These are phyloP conservation scores for Amia ocellicauda DNA, from an alignment of 2,113 vertebrate genomes.

Conservation along the genomic window DNA sequence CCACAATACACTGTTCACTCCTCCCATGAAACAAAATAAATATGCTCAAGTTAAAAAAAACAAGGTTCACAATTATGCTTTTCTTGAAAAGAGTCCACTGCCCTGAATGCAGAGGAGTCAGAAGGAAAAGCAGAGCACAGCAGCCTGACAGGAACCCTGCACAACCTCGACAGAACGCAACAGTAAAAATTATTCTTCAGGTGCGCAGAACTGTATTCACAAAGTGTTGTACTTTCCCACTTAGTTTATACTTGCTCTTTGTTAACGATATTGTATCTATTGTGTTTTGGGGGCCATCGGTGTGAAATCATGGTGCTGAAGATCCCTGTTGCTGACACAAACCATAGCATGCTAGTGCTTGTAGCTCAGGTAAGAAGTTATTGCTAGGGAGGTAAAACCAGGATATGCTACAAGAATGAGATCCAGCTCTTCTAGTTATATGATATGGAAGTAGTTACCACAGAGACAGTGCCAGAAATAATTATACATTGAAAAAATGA, in stretches of 20 bases:
- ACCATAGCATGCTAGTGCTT: no score
- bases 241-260: no score
- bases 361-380: no score
- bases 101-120: constrained; percentile 12
- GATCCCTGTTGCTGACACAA: no score
- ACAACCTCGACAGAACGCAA: no score
- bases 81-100: constrained; percentile 25
- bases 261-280: no score
- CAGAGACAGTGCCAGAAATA: constrained; percentile 14
- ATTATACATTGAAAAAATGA: constrained; percentile 7
- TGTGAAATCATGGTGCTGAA: no score
- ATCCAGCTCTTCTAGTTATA: constrained; percentile 12
- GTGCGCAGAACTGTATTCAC: no score
- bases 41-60: constrained; percentile 29
- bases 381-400: constrained; percentile 2
- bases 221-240: no score
- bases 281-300: no score
- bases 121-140: neutral
- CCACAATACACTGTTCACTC: constrained; percentile 37
- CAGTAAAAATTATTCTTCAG: no score
- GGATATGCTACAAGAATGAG: neutral
- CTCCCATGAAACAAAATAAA: constrained; percentile 36
- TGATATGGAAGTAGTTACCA: constrained; percentile 5
- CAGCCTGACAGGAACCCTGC: neutral
- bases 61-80: neutral